phyloP scores from a whole-genome alignment of 2,888 invertebrate genomes.

The Tipula unca region DNA sequence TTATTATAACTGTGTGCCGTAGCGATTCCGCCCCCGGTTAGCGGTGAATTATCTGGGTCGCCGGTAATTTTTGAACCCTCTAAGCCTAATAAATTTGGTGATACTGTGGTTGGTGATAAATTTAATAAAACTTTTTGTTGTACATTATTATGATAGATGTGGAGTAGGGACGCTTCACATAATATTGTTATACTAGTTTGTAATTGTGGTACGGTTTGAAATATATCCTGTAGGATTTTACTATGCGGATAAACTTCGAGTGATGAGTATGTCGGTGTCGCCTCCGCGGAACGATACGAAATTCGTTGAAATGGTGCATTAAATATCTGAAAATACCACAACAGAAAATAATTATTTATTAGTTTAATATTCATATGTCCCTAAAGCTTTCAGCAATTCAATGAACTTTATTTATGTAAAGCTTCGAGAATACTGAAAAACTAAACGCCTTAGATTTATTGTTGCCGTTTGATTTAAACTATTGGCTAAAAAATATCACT shows the following conservation, averaged over 20 bases:
- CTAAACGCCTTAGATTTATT: too few relatives aligned
- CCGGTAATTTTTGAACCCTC: constrained; percentile 40
- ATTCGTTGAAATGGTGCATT: constrained; percentile 41
- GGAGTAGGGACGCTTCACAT: constrained; percentile 41
- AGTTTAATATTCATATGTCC: too few relatives aligned
- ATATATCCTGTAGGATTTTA: constrained; percentile 39
- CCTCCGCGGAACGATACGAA: constrained; percentile 37
- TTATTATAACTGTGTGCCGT: not conserved
- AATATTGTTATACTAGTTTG: constrained; percentile 38
- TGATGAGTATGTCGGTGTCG: constrained; percentile 39
- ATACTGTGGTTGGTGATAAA: constrained; percentile 38
- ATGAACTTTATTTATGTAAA: too few relatives aligned
- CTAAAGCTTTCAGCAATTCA: too few relatives aligned
- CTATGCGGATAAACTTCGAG: constrained; percentile 41
- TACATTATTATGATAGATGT: constrained; percentile 42
- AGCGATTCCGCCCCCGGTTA: constrained; percentile 32
- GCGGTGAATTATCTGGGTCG: constrained; percentile 41
- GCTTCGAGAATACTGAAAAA: too few relatives aligned
- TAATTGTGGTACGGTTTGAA: constrained; percentile 39
- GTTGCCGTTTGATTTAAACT: too few relatives aligned
- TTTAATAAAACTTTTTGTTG: constrained; percentile 38
- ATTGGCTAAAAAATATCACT: too few relatives aligned
- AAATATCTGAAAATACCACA: constrained; percentile 32
- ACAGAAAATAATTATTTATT: too few relatives aligned
- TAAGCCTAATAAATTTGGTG: constrained; percentile 40